Conservation (phyloP, 2,113 vertebrate genomes). For the Leuciscus idus region DNA sequence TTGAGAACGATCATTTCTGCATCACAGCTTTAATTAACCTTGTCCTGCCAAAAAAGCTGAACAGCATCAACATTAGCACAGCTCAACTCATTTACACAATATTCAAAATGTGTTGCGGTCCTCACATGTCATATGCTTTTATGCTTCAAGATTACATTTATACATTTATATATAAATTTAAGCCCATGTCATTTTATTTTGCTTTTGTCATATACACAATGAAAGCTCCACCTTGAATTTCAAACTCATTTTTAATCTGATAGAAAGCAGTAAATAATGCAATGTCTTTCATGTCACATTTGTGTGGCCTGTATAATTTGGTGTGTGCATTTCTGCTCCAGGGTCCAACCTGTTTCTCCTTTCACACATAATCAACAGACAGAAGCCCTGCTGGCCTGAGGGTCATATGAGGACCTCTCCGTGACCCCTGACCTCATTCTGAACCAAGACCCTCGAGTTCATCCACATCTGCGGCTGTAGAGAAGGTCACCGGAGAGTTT, state of each 20-base stretch:
- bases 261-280: neutral
- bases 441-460: slow-evolving; percentile 21
- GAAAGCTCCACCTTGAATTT: neutral
- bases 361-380: slow-evolving; percentile 35
- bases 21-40: slow-evolving; percentile 44
- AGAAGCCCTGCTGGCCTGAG: slow-evolving; percentile 5
- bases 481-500: slow-evolving; percentile 2
- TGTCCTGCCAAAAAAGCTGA: slow-evolving; percentile 2
- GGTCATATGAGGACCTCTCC: slow-evolving; percentile 13
- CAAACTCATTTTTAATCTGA: neutral
- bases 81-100: slow-evolving; percentile 14
- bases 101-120: slow-evolving; percentile 24
- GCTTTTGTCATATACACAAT: neutral
- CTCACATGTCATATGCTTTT: neutral
- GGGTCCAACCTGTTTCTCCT: slow-evolving; percentile 16
- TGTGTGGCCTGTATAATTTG: neutral
- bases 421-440: slow-evolving; percentile 35
- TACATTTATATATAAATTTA: too few species aligned
- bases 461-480: slow-evolving; percentile 16
- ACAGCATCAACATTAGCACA: slow-evolving; percentile 19
- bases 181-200: too few species aligned
- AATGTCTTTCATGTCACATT: neutral
- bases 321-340: neutral
- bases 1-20: slow-evolving; percentile 46
- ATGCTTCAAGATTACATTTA: too few species aligned